These are phyloP conservation scores for Galago senegalensis DNA, from an alignment of 2,797 vertebrate genomes.

Conservation along the genomic window DNA sequence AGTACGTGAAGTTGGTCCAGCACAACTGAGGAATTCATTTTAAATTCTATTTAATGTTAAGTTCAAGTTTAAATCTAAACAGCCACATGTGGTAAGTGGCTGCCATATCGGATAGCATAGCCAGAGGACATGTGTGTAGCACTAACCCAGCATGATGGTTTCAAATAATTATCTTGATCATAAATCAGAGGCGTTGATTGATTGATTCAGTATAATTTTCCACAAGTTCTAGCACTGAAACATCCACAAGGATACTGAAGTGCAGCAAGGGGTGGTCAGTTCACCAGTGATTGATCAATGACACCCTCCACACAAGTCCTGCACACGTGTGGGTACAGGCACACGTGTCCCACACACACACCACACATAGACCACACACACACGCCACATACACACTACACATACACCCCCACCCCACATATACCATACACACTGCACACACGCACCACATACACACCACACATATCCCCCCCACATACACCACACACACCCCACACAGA, in stretches of 20 bases:
- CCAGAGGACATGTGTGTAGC: neutral
- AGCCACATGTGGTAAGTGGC: neutral
- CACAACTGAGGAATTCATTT: neutral
- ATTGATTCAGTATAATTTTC: conserved; percentile 72
- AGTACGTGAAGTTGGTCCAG: neutral
- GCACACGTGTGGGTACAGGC: neutral
- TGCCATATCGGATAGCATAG: neutral
- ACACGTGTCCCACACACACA: neutral
- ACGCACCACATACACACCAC: neutral
- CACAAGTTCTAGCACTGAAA: conserved; percentile 37
- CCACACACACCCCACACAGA: neutral
- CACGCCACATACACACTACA: too few species aligned
- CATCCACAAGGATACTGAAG: conserved; percentile 1
- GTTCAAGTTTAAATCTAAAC: neutral
- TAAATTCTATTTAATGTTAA: neutral
- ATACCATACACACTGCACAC: too few species aligned
- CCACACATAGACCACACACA: too few species aligned
- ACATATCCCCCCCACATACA: too few species aligned
- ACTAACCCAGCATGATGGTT: neutral
- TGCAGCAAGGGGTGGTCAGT: neutral
- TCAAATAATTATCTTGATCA: conserved; percentile 45
- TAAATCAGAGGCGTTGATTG: conserved; percentile 67
- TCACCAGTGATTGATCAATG: neutral
- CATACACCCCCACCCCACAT: too few species aligned
- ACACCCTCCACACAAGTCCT: neutral